A percentile compares a stretch with the other conserved stretches of the same genome.
Conservation (phyloP, 1,140 invertebrate species). For the Pseudomyrmex concolor region DNA sequence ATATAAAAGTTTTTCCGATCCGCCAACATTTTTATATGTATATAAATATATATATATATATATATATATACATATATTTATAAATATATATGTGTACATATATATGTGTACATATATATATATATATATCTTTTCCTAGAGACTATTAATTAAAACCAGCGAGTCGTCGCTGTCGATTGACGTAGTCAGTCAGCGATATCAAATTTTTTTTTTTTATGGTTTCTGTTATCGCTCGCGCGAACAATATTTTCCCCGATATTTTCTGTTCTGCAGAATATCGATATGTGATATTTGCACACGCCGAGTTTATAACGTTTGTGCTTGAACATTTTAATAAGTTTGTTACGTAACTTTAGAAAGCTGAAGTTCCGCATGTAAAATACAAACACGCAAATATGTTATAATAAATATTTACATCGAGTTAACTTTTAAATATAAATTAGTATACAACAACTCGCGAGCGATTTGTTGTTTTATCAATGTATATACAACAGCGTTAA, state of each 20-base stretch:
- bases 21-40: neutral
- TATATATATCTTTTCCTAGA: neutral
- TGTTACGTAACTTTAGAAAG: constrained; percentile 2
- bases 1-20: constrained; percentile 26
- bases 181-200: constrained; percentile 19
- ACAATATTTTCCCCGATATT: constrained; percentile 27
- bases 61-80: too few relatives aligned
- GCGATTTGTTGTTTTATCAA: too few relatives aligned
- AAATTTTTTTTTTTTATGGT: constrained; percentile 31
- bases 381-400: neutral
- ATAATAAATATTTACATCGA: neutral
- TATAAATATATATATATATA: too few relatives aligned
- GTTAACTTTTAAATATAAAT: too few relatives aligned
- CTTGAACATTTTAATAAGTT: neutral
- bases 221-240: constrained; percentile 24
- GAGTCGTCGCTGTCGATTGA: constrained; percentile 26
- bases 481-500: too few relatives aligned
- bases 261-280: constrained; percentile 38
- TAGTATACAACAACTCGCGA: too few relatives aligned
- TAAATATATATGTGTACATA: too few relatives aligned
- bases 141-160: constrained; percentile 44
- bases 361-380: neutral
- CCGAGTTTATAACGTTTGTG: neutral
- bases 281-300: constrained; percentile 6
- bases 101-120: too few relatives aligned